A percentile compares a stretch with the other conserved stretches of the same genome.
Conservation (phyloP, 2,797 vertebrate genomes). For the Epinephelus coioides region DNA sequence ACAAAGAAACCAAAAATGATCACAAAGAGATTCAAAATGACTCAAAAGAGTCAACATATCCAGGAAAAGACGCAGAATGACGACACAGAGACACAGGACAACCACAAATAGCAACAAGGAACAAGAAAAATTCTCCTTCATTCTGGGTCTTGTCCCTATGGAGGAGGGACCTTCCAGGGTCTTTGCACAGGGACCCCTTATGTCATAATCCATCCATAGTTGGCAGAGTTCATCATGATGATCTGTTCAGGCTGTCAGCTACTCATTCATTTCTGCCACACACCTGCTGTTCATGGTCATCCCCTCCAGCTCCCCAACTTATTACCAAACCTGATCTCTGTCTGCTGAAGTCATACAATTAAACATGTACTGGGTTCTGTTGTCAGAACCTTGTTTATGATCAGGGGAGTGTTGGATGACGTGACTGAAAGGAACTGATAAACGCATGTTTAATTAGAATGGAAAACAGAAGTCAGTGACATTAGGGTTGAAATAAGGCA, state of each 20-base stretch:
- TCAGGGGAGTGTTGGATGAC: slow-evolving; percentile 1
- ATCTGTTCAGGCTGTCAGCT: neutral
- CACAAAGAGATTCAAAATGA: too few relatives aligned
- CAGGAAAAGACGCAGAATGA: neutral
- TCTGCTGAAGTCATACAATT: neutral
- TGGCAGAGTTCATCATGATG: neutral
- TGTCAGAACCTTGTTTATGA: neutral
- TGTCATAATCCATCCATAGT: too few relatives aligned
- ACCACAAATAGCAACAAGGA: neutral
- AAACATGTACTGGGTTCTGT: neutral
- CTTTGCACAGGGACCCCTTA: too few relatives aligned
- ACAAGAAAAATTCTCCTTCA: neutral
- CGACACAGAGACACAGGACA: neutral
- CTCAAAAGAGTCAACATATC: too few relatives aligned
- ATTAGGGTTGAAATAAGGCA: neutral
- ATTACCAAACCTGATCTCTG: slow-evolving; percentile 2
- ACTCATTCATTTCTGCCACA: neutral
- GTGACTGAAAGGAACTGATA: neutral
- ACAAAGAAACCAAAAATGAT: too few relatives aligned
- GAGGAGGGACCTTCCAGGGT: neutral
- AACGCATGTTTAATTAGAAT: slow-evolving; percentile 1
- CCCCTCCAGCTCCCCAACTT: too few relatives aligned
- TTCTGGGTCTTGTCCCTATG: neutral
- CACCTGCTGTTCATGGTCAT: neutral
- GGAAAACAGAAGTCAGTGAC: neutral